Conservation (phyloP, 2,797 vertebrate genomes). For the Margarornis squamiger region DNA sequence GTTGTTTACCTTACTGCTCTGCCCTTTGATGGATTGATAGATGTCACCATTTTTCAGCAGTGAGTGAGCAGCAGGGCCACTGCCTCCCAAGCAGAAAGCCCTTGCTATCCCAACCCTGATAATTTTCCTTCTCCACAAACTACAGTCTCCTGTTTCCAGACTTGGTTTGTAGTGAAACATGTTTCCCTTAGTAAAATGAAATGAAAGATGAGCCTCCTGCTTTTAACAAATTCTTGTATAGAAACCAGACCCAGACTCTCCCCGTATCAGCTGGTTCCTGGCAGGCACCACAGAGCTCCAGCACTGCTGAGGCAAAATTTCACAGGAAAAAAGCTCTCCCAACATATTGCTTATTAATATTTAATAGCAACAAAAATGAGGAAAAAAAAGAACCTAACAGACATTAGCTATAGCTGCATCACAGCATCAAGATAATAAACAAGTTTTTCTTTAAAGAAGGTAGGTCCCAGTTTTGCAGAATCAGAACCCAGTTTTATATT, state of each 20-base stretch:
- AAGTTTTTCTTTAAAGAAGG: background rate
- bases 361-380: background rate
- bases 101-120: background rate
- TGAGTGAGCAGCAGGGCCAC: background rate
- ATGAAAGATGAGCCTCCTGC: background rate
- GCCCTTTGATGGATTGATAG: constrained; percentile 52
- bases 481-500: background rate
- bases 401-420: background rate
- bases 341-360: background rate
- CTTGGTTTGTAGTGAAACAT: background rate
- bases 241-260: background rate
- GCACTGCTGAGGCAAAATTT: background rate
- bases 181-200: background rate
- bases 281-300: background rate
- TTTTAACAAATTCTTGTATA: background rate
- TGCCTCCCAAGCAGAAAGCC: constrained; percentile 30
- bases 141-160: background rate
- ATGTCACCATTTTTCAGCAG: constrained; percentile 56
- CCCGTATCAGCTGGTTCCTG: background rate
- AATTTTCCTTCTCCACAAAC: background rate
- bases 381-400: background rate
- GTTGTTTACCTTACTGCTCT: constrained; percentile 43
- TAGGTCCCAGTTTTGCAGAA: background rate
- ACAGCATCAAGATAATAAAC: background rate
- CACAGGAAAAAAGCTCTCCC: background rate